Evolutionary conservation across 2,888 invertebrate genomes (phyloP).

Genomic region (Creontiades dilutus): DNA sequence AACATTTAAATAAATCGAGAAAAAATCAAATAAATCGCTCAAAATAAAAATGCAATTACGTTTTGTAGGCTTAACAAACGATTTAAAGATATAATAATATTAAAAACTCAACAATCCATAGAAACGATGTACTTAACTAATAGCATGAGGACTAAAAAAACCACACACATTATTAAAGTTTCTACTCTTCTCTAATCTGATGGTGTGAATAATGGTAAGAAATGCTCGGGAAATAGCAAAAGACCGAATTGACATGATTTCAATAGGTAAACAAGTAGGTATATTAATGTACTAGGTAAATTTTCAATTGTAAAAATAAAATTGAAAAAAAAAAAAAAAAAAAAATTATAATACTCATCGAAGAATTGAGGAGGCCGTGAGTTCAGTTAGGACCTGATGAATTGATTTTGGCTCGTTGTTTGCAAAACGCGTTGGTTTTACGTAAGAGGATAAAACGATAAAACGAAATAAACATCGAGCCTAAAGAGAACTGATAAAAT

Average conservation of each 20-base stretch:
- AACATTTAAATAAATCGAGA: neutral
- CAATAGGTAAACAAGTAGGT: neutral
- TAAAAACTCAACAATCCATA: constrained; percentile 69
- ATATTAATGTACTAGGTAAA: no score
- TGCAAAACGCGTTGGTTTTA: neutral
- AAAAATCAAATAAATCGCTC: constrained; percentile 31
- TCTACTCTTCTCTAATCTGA: neutral
- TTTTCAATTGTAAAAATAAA: no score
- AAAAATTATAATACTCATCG: no score
- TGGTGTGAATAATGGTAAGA: constrained; percentile 19
- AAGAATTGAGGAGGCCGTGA: no score
- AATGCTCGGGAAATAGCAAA: neutral
- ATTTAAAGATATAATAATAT: constrained; percentile 47
- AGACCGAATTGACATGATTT: constrained; percentile 2
- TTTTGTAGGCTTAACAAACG: constrained; percentile 39
- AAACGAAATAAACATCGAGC: no score
- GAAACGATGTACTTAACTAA: constrained; percentile 35
- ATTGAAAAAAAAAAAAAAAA: no score
- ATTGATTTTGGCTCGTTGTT: neutral
- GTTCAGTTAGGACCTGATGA: no score
- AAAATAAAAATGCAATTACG: constrained; percentile 54
- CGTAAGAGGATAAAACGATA: neutral
- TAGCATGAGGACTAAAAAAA: constrained; percentile 46
- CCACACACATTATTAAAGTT: constrained; percentile 47
- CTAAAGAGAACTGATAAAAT: no score